These are phyloP conservation scores for Ischnus inquisitorius DNA, from an alignment of 2,888 invertebrate genomes.

Conservation along the genomic window DNA sequence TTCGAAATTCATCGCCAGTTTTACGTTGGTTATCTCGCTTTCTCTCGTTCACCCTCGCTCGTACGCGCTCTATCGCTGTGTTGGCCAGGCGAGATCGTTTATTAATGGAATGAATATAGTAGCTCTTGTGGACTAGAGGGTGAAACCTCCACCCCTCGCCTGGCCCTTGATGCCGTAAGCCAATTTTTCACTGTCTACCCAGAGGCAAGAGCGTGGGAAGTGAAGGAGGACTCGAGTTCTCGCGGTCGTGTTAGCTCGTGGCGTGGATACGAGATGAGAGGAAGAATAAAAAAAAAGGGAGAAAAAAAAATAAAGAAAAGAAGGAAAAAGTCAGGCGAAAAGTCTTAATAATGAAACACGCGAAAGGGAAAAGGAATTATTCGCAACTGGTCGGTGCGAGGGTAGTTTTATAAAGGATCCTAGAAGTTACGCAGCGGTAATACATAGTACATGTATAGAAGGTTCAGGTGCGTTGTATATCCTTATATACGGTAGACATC, in stretches of 20 bases:
- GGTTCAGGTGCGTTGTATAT: constrained; percentile 6
- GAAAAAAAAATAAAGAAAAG: not conserved
- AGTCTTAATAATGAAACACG: constrained; percentile 48
- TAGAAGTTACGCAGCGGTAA: constrained; percentile 7
- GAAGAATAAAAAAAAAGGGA: not conserved
- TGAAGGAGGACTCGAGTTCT: constrained; percentile 12
- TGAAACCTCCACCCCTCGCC: not conserved
- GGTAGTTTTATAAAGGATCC: constrained; percentile 15
- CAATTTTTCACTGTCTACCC: constrained; percentile 64
- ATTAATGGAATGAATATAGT: constrained; percentile 64
- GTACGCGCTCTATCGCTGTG: constrained; percentile 5
- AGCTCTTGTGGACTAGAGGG: constrained; percentile 28
- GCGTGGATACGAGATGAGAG: constrained; percentile 3
- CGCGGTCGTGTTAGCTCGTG: constrained; percentile 34
- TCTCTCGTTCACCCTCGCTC: not conserved
- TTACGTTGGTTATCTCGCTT: constrained; percentile 20
- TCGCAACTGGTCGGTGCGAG: constrained; percentile 29
- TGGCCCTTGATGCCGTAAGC: constrained; percentile 48
- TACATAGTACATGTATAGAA: constrained; percentile 15
- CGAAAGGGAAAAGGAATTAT: constrained; percentile 38
- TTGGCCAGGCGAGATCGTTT: constrained; percentile 54
- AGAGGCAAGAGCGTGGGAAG: constrained; percentile 17
- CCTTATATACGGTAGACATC: not conserved
- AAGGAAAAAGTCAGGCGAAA: constrained; percentile 21
- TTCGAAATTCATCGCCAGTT: constrained; percentile 58